Percentiles rank a stretch among this genome's conserved stretches.
Evolutionary conservation across 2,888 invertebrate species (phyloP).

Genomic region (Apodemia mormo): DNA sequence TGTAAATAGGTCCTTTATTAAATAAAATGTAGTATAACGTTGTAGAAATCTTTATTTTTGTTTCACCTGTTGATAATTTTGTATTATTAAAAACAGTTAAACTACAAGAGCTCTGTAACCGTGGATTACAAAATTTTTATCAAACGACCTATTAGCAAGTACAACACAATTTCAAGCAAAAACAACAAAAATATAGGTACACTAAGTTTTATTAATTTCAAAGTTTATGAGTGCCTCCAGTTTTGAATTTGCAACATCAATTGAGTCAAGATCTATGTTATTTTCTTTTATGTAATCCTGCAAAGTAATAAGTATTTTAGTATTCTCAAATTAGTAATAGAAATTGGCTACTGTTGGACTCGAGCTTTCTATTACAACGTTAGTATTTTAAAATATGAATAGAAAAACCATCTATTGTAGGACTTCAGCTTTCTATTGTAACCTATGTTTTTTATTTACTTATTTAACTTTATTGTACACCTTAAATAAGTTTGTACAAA

Average conservation of each 20-base stretch:
- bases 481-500: no score
- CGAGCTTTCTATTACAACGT: no score
- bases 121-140: no score
- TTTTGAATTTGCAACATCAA: neutral
- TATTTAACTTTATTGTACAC: no score
- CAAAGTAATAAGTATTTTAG: no score
- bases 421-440: no score
- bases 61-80: conserved; percentile 37
- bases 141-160: no score
- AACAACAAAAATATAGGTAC: neutral
- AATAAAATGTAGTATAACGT: conserved; percentile 74
- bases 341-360: no score
- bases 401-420: no score
- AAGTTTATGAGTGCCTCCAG: neutral
- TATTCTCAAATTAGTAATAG: no score
- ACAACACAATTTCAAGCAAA: neutral
- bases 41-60: conserved; percentile 62
- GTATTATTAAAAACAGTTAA: neutral
- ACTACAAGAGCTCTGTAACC: neutral
- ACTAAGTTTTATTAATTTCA: neutral
- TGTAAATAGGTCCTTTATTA: conserved; percentile 74
- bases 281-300: neutral
- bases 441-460: no score
- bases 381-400: no score
- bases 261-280: neutral